Evolutionary conservation across 2,888 invertebrate genomes (phyloP), one percentile per base, ranked within the genome.

Genomic region (Scaeva pyrastri): DNA sequence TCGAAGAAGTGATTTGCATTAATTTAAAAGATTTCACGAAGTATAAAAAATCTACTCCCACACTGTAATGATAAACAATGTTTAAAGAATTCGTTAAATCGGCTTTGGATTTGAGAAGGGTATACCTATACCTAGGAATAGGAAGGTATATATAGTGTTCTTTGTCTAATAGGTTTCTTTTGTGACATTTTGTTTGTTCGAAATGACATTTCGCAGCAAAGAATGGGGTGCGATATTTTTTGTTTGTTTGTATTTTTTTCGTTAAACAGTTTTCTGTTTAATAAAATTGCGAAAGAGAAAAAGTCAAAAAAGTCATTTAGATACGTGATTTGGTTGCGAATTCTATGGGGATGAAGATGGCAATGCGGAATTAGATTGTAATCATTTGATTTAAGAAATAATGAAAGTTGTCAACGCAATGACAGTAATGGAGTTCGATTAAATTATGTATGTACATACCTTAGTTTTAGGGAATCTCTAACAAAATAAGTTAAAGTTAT

Each of bases 1-100:
- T 74, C 75, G 36, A 58, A 70, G 74, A 64, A 74, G 74, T 78
- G 76, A 85, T 85, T 85, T 85, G 72, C 85, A 76, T 85, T 80
- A 73, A 72, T 76, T 48, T 62, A 19, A 52, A 58, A 66, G 31
- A 48, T 66, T 66, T 14, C 12, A 16, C 14, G 71, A 58, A 71
- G 41, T n/a, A 41, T 36, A 31, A 48, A 64, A 50, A 64, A 64
- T 36, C 36, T 12, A 66, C 14, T 36, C 31, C 6, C 31, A 31
- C 31, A 31, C n/a, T 45, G 26, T 10, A 31, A 45, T 52, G 72
- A 64, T 64, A 74, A 74, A 74, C 83, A 78, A 78, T 74, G 70
- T 21, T 52, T 77, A 43, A 3, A 26, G 76, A 48, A 58, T 78
- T 75, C 41, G 58, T 52, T 58, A 71, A 71, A 79, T 56, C 71